Evolutionary conservation across 1,140 invertebrate genomes (phyloP), one percentile per base, ranked within the genome.

Genomic region (Druon quercuslanigerum): DNA sequence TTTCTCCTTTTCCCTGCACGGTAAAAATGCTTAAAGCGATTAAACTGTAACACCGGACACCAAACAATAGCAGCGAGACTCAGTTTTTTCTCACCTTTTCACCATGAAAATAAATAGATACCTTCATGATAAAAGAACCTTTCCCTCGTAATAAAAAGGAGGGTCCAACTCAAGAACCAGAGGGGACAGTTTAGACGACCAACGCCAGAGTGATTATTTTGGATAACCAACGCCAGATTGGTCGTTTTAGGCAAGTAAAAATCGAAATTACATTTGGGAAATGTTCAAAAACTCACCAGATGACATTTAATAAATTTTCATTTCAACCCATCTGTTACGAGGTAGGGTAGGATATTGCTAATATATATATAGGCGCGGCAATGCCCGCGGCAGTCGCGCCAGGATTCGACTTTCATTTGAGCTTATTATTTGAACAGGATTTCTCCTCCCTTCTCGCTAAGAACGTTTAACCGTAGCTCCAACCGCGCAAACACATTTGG

Each of bases 381-480:
- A 82, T 84, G 85, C 85, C 86, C 72, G 79, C 79, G 79, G 84
- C 85, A 82, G 85, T 86, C 82, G 83, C 83, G 78, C 79, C 73
- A 75, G 84, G 79, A 78, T 83, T 79, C 82, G 83, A 88, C 85
- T 85, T 84, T 83, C 79, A 88, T 87, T 86, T 78, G 83, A 81
- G 86, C 86, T 87, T 89, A 87, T 89, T 88, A 87, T 89, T 88
- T 89, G 87, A 86, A 87, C 85, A 86, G 82, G 80, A 79, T 81
- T 79, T 79, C 71, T 33, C 25, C 25, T 33, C 66, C 80, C 71
- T 73, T 75, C 77, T 51, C 73, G 71, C 77, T 73, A 72, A 50
- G 57, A 83, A 79, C 82, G 83, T 81, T 87, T 84, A 85, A 82
- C 79, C 77, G 78, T 80, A 72, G 76, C 82, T 84, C 78, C 79